These are phyloP conservation scores for Anas platyrhynchos DNA, from an alignment of 2,113 vertebrate genomes.

Conservation along the genomic window DNA sequence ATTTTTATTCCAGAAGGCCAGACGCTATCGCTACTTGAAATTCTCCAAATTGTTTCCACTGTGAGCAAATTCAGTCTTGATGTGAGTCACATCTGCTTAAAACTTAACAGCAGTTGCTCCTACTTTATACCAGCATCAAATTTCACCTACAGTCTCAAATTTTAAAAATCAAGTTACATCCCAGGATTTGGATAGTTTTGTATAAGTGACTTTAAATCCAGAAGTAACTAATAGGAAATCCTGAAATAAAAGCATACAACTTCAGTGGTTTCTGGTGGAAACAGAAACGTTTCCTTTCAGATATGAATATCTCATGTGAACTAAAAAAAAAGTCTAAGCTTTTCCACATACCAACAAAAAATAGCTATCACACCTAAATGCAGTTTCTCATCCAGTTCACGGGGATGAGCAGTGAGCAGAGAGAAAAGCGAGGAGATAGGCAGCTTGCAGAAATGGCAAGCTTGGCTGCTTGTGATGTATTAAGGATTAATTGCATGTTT, in stretches of 20 bases:
- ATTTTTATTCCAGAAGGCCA: constrained; percentile 50
- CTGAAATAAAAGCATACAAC: not conserved
- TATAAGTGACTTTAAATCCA: not conserved
- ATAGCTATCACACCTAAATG: fast-evolving
- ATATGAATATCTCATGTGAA: not conserved
- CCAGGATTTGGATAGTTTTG: not conserved
- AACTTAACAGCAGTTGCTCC: constrained; percentile 6
- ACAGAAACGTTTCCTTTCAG: not conserved
- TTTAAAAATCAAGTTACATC: not conserved
- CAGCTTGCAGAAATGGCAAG: fast-evolving
- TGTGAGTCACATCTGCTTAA: constrained; percentile 15
- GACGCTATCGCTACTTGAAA: constrained; percentile 36
- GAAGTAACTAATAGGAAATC: not conserved
- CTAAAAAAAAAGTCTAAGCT: not conserved
- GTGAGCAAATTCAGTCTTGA: constrained; percentile 25
- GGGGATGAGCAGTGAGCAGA: not conserved
- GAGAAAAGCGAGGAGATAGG: not conserved
- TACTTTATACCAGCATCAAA: not conserved
- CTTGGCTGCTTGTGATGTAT: not conserved
- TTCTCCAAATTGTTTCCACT: constrained; percentile 53
- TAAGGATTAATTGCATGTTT: not conserved
- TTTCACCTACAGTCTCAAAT: not conserved
- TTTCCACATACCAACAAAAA: not conserved
- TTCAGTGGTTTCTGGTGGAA: not conserved
- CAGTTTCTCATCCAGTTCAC: not conserved